Evolutionary conservation across 2,888 invertebrate species (phyloP), one percentile per base, ranked within the genome.

Genomic region (Lacanobia oleracea): DNA sequence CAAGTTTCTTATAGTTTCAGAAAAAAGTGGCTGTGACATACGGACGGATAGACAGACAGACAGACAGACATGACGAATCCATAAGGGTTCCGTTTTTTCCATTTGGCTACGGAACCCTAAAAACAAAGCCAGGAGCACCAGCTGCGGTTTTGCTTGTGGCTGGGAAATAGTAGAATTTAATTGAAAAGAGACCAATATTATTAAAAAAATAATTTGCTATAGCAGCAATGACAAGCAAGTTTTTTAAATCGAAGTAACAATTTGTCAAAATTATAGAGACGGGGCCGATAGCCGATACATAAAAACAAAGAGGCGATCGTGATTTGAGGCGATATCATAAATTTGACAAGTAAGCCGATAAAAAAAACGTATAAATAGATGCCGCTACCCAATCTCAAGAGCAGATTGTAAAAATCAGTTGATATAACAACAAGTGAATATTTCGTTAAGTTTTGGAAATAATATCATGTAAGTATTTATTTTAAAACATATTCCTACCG

Each of bases 301-400:
- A 72, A 60, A 67, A 76, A 84, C 86, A 86, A 81, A 81, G 50
- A 57, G 54, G 53, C 73, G 64, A 72, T 9, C 63, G 76, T 72
- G 83, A 82, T 84, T 84, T 75, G 51, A 53, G 0, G 45, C 51
- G 86, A 82, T 86, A 86, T 27, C 60, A 54, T 56, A 69, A 59
- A 65, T 72, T 61, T 77, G 48, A 53, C 76, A 18, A 75, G 75
- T 87, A 81, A 88, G 73, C 82, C 72, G 90, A 90, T 90, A 90
- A 87, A n/a, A 33, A 67, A 45, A 77, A 81, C 85, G 88, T 90
- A 90, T 88, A 90, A 84, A 89, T 81, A 72, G 70, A 62, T 65
- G 78, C 66, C 77, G 66, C 65, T 51, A 9, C 33, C 50, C 54
- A 66, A 73, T 72, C 67, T 70, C 53, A 33, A 59, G 8, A 76